Evolutionary conservation across 2,888 invertebrate species (phyloP).

Genomic region (Hedychridium roseum): DNA sequence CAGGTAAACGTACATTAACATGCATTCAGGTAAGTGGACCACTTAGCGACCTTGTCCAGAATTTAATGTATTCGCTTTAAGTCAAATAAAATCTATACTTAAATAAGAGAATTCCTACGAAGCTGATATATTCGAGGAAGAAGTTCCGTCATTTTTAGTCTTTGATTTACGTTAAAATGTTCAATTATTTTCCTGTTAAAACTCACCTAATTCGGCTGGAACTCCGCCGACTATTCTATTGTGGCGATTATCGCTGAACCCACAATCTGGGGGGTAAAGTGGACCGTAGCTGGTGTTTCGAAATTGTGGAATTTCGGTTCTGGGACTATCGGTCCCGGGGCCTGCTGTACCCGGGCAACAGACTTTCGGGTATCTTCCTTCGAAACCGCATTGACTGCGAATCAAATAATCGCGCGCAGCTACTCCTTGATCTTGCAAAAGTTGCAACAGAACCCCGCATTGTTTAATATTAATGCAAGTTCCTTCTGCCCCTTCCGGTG

Average conservation of each 20-base stretch:
- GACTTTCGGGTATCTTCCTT: constrained; percentile 73
- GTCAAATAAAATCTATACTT: background rate
- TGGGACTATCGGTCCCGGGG: background rate
- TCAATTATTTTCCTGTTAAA: background rate
- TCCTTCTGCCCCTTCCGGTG: constrained; percentile 66
- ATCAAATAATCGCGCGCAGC: constrained; percentile 67
- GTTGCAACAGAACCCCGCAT: constrained; percentile 66
- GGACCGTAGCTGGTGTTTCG: constrained; percentile 31
- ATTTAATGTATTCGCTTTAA: background rate
- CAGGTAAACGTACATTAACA: too few relatives aligned
- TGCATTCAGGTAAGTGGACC: background rate
- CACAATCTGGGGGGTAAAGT: constrained; percentile 67
- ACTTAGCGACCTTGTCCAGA: background rate
- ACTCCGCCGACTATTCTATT: constrained; percentile 78
- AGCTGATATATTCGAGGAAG: background rate
- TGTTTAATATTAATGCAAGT: constrained; percentile 66
- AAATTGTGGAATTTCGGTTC: background rate
- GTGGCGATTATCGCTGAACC: constrained; percentile 68
- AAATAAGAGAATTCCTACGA: background rate
- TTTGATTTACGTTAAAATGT: background rate
- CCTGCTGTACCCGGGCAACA: constrained; percentile 63
- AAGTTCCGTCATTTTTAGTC: background rate
- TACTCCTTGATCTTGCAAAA: constrained; percentile 64
- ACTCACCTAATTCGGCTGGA: constrained; percentile 70
- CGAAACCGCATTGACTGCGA: constrained; percentile 75